phyloP scores from a whole-genome alignment of 23 tunicate genomes.

The Diplosoma virens region DNA sequence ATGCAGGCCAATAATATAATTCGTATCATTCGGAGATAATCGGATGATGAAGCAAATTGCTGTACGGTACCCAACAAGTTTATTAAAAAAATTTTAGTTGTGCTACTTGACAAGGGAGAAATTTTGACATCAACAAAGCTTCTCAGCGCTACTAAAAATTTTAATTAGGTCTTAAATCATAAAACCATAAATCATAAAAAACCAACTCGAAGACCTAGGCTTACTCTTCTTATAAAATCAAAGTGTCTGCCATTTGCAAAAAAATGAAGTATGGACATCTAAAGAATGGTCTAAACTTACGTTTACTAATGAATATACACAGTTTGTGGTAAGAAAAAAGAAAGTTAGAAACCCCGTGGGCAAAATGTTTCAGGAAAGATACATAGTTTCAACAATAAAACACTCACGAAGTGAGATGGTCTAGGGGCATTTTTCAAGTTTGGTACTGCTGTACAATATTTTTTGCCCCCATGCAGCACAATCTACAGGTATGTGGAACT shows the following conservation, averaged over 20 bases:
- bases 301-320: constrained; percentile 2
- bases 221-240: background rate
- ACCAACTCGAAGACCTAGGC: constrained; percentile 6
- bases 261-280: background rate
- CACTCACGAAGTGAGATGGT: background rate
- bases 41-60: constrained; percentile 1
- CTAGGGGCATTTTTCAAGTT: constrained; percentile 4
- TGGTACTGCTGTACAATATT: background rate
- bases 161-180: constrained; percentile 3
- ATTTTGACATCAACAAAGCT: background rate
- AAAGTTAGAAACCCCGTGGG: background rate
- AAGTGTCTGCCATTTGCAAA: constrained; percentile 2
- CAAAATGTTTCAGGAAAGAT: constrained; percentile 5
- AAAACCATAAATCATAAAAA: too few species aligned
- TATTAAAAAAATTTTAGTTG: background rate
- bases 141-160: background rate
- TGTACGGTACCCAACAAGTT: constrained; percentile 8
- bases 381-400: constrained; percentile 1
- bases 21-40: background rate
- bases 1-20: too few species aligned
- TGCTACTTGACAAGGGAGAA: background rate
- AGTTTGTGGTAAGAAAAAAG: constrained; percentile 3
- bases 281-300: background rate
- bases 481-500: constrained; percentile 1
- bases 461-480: background rate